phyloP scores from a whole-genome alignment of 37 sponge, comb jelly and placozoan species.

The Theonella swinhoei region DNA sequence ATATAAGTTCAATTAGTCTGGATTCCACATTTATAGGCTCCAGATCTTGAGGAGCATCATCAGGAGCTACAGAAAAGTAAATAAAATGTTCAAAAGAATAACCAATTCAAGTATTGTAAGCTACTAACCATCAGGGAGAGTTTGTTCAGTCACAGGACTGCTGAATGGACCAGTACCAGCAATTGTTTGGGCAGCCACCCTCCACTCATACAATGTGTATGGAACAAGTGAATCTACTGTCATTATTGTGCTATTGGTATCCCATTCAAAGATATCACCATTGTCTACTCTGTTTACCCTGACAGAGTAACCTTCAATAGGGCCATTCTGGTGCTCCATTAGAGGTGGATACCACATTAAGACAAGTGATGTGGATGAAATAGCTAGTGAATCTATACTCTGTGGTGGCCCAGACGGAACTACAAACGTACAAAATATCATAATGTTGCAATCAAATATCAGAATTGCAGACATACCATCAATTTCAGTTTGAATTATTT shows the following conservation, averaged over 20 bases:
- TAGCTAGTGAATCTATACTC: background rate
- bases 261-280: background rate
- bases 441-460: background rate
- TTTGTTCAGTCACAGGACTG: constrained; percentile 3
- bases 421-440: background rate
- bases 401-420: background rate
- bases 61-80: background rate
- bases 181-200: constrained; percentile 26
- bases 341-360: constrained; percentile 4
- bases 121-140: constrained; percentile 21
- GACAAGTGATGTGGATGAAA: background rate
- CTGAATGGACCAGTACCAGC: constrained; percentile 39
- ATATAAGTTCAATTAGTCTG: background rate
- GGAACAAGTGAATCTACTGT: background rate
- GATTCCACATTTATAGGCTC: background rate
- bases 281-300: background rate
- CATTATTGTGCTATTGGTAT: background rate
- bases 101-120: background rate
- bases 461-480: constrained; percentile 11
- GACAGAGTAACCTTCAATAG: constrained; percentile 6
- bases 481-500: background rate
- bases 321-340: constrained; percentile 17
- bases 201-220: constrained; percentile 12
- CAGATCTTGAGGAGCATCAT: background rate
- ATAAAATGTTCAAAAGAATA: background rate